Conservation (phyloP, 2,888 invertebrate species). For the Brachyptera putata region DNA sequence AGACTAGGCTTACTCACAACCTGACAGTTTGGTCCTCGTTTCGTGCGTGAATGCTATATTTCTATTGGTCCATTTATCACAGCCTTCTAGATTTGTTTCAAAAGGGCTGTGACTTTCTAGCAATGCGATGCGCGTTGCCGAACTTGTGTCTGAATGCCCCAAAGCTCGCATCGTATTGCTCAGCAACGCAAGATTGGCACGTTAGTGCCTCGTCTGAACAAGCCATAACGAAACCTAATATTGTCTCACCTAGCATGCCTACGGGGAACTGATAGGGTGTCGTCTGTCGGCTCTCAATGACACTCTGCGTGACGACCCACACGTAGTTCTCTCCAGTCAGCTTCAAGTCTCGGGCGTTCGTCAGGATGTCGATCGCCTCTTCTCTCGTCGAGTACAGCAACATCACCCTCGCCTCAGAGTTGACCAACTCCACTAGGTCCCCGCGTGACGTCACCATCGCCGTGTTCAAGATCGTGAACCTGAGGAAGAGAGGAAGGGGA, state of each 20-base stretch:
- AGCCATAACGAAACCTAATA: too few relatives aligned
- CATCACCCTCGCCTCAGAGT: slow-evolving; percentile 89
- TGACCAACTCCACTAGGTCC: slow-evolving; percentile 76
- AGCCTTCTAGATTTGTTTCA: too few relatives aligned
- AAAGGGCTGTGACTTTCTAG: too few relatives aligned
- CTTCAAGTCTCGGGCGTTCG: slow-evolving; percentile 65
- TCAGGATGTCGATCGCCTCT: slow-evolving; percentile 79
- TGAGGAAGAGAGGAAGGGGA: slow-evolving; percentile 52
- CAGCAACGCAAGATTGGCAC: too few relatives aligned
- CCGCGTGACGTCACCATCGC: slow-evolving; percentile 71
- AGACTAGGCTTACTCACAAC: too few relatives aligned
- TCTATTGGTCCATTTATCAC: too few relatives aligned
- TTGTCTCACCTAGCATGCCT: slow-evolving; percentile 86
- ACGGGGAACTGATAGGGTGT: slow-evolving; percentile 77
- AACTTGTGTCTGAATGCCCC: too few relatives aligned
- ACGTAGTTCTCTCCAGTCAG: slow-evolving; percentile 90
- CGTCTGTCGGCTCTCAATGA: slow-evolving; percentile 69
- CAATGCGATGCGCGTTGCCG: too few relatives aligned
- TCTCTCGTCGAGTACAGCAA: slow-evolving; percentile 84
- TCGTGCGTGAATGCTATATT: too few relatives aligned
- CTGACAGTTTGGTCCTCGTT: too few relatives aligned
- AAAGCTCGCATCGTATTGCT: too few relatives aligned
- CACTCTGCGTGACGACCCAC: slow-evolving; percentile 95
- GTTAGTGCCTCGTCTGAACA: too few relatives aligned
- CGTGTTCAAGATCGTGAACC: slow-evolving; percentile 82